Evolutionary conservation across 2,113 vertebrate species (phyloP), one percentile per base, ranked within the genome.

Genomic region (Turdus rufiventris): DNA sequence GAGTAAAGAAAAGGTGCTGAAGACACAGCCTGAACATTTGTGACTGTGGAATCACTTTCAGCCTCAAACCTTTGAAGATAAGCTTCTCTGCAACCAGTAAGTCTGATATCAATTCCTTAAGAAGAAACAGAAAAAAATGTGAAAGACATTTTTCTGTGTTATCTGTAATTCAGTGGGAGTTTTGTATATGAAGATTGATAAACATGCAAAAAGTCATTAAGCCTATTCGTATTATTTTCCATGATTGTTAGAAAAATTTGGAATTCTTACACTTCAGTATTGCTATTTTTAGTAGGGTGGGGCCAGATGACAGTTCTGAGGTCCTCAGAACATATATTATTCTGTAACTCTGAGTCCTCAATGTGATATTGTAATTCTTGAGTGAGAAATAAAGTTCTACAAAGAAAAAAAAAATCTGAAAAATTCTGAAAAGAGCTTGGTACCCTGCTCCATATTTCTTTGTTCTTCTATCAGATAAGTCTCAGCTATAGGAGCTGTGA

Each of bases 401-500:
- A 18, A 81, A 67, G 14, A 29, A 75, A 74, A 47, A 3, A 5
- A 66, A 26, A 34, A 2, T 8, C 17, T 15, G 43, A 56, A 43
- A 3, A 42, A 18, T n/a, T 62, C 48, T 40, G 24, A 42, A 56
- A 60, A 84, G 1, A 51, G 3, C 20, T 31, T 62, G 29, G 4
- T 1, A 0, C 8, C 29, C 38, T 33, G 18, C 8, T 89, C 11
- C 18, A 40, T 47, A 16, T 87, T 72, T 70, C 28, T 83, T 47
- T 84, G 34, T 54, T 24, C 6, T 77, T 86, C 34, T 25, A 17
- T 14, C 31, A 67, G 40, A 50, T 21, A 36, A 17, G 8, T 48
- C 31, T 53, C 3, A 1, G 36, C 53, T 51, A 4, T 9, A 47
- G 53, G 8, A 63, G 12, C 54, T 5, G 1, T 1, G 1, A 91